Conservation (phyloP, 64 coral and sea anemone genomes). For the Stichodactyla helianthus region DNA sequence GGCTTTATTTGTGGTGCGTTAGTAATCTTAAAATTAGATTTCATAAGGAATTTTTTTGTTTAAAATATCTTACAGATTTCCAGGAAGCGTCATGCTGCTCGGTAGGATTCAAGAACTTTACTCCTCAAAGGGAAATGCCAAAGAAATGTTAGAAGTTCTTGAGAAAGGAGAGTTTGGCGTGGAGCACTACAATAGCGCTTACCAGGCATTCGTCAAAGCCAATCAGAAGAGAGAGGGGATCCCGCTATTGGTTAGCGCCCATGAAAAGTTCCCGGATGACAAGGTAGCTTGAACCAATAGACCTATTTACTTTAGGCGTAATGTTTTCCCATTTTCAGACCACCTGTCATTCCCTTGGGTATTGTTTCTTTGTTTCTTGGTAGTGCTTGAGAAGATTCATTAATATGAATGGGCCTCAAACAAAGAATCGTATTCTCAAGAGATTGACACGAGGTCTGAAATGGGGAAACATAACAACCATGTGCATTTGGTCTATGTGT, state of each 20-base stretch:
- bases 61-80: conserved; percentile 46
- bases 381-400: too few relatives aligned
- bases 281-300: not conserved
- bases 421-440: too few relatives aligned
- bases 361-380: too few relatives aligned
- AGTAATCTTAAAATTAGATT: too few relatives aligned
- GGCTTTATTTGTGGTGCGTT: too few relatives aligned
- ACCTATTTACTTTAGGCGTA: too few relatives aligned
- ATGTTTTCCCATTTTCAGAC: too few relatives aligned
- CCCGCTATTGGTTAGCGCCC: conserved; percentile 33
- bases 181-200: conserved; percentile 67
- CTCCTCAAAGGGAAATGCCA: conserved; percentile 30
- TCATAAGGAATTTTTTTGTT: not conserved
- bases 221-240: conserved; percentile 59
- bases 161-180: conserved; percentile 61
- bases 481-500: too few relatives aligned
- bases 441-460: too few relatives aligned
- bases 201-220: conserved; percentile 58
- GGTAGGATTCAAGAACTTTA: conserved; percentile 42
- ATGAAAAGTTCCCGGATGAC: conserved; percentile 65
- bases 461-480: too few relatives aligned
- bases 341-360: too few relatives aligned
- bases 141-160: conserved; percentile 44
- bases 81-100: conserved; percentile 61
- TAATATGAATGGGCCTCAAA: too few relatives aligned